Conservation (phyloP, 2,113 vertebrate species). For the Sigmodon hispidus region DNA sequence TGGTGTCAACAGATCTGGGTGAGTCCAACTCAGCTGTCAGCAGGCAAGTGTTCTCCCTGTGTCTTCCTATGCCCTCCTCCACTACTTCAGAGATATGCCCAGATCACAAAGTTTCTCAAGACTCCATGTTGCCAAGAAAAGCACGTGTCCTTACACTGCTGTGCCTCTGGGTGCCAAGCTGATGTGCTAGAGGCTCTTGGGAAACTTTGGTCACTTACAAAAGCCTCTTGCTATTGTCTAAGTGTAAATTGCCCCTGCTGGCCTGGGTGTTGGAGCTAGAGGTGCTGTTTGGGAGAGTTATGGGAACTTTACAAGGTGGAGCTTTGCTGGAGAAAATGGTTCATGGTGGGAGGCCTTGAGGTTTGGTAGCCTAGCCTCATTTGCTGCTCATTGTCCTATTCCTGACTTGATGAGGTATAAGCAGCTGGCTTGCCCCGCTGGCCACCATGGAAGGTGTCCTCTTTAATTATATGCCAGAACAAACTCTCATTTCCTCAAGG, state of each 20-base stretch:
- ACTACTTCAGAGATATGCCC: background rate
- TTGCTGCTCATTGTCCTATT: background rate
- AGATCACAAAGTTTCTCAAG: background rate
- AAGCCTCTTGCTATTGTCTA: background rate
- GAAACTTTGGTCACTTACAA: background rate
- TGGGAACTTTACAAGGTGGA: background rate
- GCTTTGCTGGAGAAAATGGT: background rate
- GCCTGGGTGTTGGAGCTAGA: background rate
- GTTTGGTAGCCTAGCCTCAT: too few relatives aligned
- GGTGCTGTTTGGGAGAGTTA: background rate
- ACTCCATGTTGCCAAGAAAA: background rate
- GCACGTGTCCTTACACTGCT: background rate
- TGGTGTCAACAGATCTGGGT: background rate
- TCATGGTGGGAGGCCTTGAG: too few relatives aligned
- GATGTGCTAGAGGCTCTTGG: background rate
- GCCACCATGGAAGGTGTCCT: background rate
- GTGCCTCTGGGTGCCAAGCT: background rate
- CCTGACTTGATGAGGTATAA: background rate
- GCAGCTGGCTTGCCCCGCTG: background rate
- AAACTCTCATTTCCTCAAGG: background rate
- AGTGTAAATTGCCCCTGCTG: too few relatives aligned
- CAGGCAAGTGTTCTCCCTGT: background rate
- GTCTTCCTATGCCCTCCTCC: fast-evolving
- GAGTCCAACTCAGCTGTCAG: background rate
- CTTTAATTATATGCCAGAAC: background rate